Evolutionary conservation across 1,140 invertebrate genomes (phyloP).

Genomic region (Drosophila sucinea): DNA sequence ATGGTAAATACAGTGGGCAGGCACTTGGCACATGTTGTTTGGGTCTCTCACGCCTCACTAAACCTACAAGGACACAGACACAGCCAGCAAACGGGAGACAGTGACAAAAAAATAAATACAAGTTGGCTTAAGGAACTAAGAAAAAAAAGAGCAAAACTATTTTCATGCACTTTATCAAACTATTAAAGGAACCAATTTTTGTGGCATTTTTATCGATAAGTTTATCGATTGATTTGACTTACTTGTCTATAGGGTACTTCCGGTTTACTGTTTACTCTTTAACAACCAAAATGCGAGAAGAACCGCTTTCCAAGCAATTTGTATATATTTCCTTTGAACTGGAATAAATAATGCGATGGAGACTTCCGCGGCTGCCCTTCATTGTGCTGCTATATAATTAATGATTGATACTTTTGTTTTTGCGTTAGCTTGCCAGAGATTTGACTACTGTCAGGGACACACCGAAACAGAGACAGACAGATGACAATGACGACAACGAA

Average conservation of each 20-base stretch:
- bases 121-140: no score
- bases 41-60: constrained; percentile 4
- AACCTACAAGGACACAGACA: not conserved
- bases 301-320: no score
- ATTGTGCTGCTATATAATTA: constrained; percentile 1
- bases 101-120: constrained; percentile 5
- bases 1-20: not conserved
- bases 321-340: not conserved
- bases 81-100: not conserved
- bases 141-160: not conserved
- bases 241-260: no score
- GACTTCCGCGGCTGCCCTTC: no score
- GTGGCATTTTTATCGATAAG: no score
- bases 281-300: no score
- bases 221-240: no score
- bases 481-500: not conserved
- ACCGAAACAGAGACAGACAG: constrained; percentile 23
- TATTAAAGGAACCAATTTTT: not conserved
- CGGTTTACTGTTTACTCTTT: no score
- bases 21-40: constrained; percentile 3
- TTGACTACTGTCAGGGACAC: constrained; percentile 5
- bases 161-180: not conserved
- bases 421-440: not conserved
- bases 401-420: constrained; percentile 1
- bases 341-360: constrained; percentile 1